Conservation (phyloP, 1,140 invertebrate genomes). For the Phenacoccus solenopsis region DNA sequence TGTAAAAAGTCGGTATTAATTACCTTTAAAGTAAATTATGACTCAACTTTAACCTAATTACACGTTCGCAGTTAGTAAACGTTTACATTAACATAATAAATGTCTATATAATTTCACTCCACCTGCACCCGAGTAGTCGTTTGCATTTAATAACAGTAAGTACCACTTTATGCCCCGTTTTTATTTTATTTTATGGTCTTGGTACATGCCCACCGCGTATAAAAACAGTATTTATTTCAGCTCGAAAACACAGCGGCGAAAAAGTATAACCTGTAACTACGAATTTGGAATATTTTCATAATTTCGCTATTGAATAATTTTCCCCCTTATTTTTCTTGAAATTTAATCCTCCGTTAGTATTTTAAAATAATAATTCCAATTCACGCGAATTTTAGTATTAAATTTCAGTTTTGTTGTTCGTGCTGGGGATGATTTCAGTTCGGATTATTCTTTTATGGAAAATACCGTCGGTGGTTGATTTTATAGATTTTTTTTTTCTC, state of each 20-base stretch:
- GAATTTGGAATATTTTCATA: not conserved
- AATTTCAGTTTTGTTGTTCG: too few relatives aligned
- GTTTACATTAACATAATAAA: not conserved
- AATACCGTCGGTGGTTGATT: too few relatives aligned
- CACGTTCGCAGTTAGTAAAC: not conserved
- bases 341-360: not conserved
- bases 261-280: not conserved
- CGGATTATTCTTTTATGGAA: too few relatives aligned
- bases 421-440: too few relatives aligned
- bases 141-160: constrained; percentile 3
- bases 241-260: not conserved
- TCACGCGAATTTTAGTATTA: not conserved
- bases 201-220: not conserved
- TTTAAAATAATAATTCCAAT: not conserved
- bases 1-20: not conserved
- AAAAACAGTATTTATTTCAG: not conserved
- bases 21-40: not conserved
- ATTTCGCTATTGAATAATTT: not conserved
- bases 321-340: not conserved
- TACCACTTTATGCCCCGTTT: not conserved
- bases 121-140: not conserved
- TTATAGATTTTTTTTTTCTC: too few relatives aligned
- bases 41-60: not conserved
- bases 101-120: not conserved
- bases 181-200: not conserved